These are phyloP conservation scores for Doris montereyensis DNA, from an alignment of 2,888 invertebrate species.

Conservation along the genomic window DNA sequence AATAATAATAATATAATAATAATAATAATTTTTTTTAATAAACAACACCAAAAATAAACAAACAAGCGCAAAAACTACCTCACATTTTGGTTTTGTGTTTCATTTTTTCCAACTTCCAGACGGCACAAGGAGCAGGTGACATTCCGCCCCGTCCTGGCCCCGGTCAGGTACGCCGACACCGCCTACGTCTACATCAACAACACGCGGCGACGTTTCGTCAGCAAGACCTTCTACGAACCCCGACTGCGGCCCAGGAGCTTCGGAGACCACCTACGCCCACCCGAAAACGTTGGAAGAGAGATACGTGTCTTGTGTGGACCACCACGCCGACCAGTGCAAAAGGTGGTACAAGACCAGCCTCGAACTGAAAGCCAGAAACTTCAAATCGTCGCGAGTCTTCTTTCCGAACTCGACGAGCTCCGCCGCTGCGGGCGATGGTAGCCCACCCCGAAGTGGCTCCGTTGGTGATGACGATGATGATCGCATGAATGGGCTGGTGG, in stretches of 20 bases:
- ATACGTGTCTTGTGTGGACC: slow-evolving; percentile 58
- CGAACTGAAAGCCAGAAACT: slow-evolving; percentile 63
- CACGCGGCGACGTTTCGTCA: slow-evolving; percentile 57
- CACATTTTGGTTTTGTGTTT: too few species aligned
- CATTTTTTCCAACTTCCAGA: slow-evolving; percentile 47
- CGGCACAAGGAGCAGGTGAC: slow-evolving; percentile 57
- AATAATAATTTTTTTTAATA: too few species aligned
- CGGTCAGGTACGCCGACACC: slow-evolving; percentile 53
- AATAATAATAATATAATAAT: too few species aligned
- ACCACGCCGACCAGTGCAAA: slow-evolving; percentile 61
- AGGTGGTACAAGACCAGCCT: slow-evolving; percentile 65
- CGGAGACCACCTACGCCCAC: slow-evolving; percentile 56
- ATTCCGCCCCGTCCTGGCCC: slow-evolving; percentile 55
- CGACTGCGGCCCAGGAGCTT: slow-evolving; percentile 57
- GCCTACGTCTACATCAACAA: slow-evolving; percentile 57
- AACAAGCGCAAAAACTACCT: too few species aligned
- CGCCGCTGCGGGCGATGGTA: neutral
- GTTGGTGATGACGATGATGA: slow-evolving; percentile 14
- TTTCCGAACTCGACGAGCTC: neutral
- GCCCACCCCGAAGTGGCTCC: neutral
- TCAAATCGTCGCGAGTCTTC: slow-evolving; percentile 48
- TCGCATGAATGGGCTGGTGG: slow-evolving; percentile 18
- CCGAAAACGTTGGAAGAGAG: slow-evolving; percentile 55
- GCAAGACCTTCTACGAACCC: slow-evolving; percentile 60
- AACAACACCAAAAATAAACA: too few species aligned